Base-by-base conservation (phyloP, 2,113 vertebrate genomes). In the Sorex fumeus region DNA sequence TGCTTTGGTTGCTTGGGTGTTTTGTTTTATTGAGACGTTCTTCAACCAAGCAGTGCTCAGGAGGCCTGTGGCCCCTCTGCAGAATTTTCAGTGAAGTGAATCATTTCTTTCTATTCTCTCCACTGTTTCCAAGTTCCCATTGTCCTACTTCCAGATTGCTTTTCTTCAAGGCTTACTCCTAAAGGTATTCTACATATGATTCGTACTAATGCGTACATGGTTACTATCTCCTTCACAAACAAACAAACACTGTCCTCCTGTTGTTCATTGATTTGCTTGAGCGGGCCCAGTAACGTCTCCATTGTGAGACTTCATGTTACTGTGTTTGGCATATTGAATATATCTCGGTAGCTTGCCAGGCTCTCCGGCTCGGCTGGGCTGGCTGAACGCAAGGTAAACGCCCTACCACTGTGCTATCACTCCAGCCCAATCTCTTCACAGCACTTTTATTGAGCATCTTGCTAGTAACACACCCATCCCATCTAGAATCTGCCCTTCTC, bases 1-100 rank as follows among this genome's bases (percentile, higher is more conserved):
- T 93, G 4, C 84, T 85, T 78, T 91, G 67, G 23, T 78, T n/a
- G 32, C 32, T 47, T 50, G 47, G 47, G 47, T 50, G 47, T n/a
- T 81, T 72, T 45, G 19, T 43, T 76, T 84, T 84, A 8, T 27
- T 28, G 64, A 60, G 57, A 23, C 3, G 57, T 2, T 60, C 21
- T 16, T 21, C 57, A 60, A 60, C 57, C 57, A 60, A 21, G 18
- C 18, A 60, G 57, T 60, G 57, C 57, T 60, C 53, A 53, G 53
- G 12, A 53, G 9, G 53, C 53, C 53, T 53, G 18, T 1, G 53
- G 53, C 53, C 53, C 53, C 23, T 47, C 25, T 18, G 23, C 84
- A 64, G 67, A 74, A 71, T 27, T 69, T 40, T 40, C 12, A 70
- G 70, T 19, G 47, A 87, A 47, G 19, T 23, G 45, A 93, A 69